A percentile compares a stretch with the other conserved stretches of the same genome.
These are phyloP conservation scores for Colletes gigas DNA, from an alignment of 1,140 invertebrate species.

Conservation along the genomic window DNA sequence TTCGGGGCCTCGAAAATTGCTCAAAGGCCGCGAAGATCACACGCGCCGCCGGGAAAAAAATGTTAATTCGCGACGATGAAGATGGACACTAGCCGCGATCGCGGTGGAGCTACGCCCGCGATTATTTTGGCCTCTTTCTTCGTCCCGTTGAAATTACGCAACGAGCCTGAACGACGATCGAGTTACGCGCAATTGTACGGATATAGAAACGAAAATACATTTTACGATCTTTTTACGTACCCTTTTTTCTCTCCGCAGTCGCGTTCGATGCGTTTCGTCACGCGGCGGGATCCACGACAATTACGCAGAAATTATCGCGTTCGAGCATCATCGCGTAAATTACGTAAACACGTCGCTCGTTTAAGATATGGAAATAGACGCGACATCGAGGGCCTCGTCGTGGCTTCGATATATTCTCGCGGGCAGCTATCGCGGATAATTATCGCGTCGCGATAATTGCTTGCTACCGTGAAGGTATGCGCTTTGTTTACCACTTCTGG, in stretches of 20 bases:
- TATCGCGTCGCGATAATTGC: constrained; percentile 49
- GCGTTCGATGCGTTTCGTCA: not conserved
- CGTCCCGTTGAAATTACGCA: constrained; percentile 13
- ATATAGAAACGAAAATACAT: not conserved
- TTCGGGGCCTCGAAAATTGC: constrained; percentile 27
- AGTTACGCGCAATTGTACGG: not conserved
- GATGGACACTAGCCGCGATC: constrained; percentile 20
- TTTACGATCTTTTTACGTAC: not conserved
- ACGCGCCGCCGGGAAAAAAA: constrained; percentile 21
- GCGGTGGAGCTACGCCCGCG: not conserved
- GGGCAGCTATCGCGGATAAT: constrained; percentile 3
- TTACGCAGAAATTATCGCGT: not conserved
- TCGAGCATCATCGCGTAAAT: not conserved
- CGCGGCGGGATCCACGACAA: not conserved
- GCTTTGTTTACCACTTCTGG: constrained; percentile 16
- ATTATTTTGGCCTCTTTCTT: constrained; percentile 9
- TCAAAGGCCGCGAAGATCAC: constrained; percentile 12
- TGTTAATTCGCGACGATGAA: constrained; percentile 40
- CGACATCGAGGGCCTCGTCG: no score
- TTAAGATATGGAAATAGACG: not conserved
- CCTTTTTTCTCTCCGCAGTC: no score
- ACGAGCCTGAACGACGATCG: not conserved
- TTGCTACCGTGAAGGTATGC: constrained; percentile 27
- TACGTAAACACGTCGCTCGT: constrained; percentile 20
- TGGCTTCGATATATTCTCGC: not conserved